phyloP scores from a whole-genome alignment of 2,797 vertebrate species.

The Coendou prehensilis region DNA sequence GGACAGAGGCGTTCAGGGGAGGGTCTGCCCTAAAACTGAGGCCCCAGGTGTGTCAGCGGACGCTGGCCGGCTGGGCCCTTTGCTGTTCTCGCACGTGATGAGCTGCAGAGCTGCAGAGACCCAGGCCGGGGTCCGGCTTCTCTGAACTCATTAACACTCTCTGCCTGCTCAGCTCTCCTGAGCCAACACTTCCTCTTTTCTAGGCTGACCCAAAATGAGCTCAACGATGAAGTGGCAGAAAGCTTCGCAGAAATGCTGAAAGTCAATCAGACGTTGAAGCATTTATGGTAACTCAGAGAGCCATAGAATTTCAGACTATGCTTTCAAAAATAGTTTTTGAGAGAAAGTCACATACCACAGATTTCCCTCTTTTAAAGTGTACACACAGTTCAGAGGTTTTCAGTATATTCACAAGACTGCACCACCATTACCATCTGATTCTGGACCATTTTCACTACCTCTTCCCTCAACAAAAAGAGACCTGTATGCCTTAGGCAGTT shows the following conservation, averaged over 20 bases:
- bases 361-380: not conserved
- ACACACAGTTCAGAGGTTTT: not conserved
- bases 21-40: not conserved
- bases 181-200: slow-evolving; percentile 59
- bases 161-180: not conserved
- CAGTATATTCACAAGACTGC: not conserved
- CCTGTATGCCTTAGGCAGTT: accelerated
- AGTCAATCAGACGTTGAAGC: slow-evolving; percentile 92
- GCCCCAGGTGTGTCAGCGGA: accelerated
- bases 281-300: slow-evolving; percentile 93
- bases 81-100: not conserved
- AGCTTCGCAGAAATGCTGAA: slow-evolving; percentile 92
- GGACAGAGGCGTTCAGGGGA: not conserved
- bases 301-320: not conserved
- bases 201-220: slow-evolving; percentile 96
- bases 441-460: not conserved
- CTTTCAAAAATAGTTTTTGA: not conserved
- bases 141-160: not conserved
- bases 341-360: not conserved
- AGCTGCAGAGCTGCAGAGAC: not conserved
- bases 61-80: not conserved
- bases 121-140: not conserved
- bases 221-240: slow-evolving; percentile 93
- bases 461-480: not conserved
- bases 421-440: not conserved